Evolutionary conservation across 2,113 vertebrate species (phyloP).

Genomic region (Bambusicola thoracicus): DNA sequence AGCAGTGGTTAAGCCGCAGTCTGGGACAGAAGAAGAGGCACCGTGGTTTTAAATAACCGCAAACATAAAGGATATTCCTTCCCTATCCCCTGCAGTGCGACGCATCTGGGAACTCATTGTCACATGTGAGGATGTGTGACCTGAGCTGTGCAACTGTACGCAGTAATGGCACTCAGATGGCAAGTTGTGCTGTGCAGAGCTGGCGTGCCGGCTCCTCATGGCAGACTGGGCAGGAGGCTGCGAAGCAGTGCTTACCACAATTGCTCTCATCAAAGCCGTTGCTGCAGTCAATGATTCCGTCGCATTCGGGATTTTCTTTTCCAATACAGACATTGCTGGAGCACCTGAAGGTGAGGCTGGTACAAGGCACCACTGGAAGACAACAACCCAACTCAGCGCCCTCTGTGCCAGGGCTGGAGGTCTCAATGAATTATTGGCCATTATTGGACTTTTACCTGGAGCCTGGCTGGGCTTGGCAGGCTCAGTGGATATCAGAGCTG

Average conservation of each 20-base stretch:
- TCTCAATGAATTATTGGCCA: rapidly evolving
- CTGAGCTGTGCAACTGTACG: neutral
- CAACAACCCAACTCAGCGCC: neutral
- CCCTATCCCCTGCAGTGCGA: rapidly evolving
- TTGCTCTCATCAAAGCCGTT: constrained; percentile 82
- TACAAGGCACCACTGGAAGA: constrained; percentile 79
- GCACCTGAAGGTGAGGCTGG: constrained; percentile 82
- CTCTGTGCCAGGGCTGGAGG: neutral
- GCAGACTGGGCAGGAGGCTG: neutral
- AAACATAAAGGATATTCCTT: neutral
- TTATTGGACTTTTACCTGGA: constrained; percentile 64
- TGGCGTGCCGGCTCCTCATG: neutral
- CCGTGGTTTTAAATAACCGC: rapidly evolving
- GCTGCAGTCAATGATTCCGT: constrained; percentile 83
- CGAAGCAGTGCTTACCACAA: constrained; percentile 78
- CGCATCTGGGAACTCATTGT: too few species aligned
- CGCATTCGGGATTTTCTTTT: constrained; percentile 89
- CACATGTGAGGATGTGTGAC: neutral
- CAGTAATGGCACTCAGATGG: neutral
- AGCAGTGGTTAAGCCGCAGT: constrained; percentile 82
- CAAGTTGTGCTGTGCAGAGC: neutral
- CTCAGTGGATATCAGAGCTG: neutral
- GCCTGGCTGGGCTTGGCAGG: constrained; percentile 13
- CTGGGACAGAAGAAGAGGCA: constrained; percentile 69
- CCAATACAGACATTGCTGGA: constrained; percentile 80